Evolutionary conservation across 2,888 invertebrate species (phyloP), one percentile per base, ranked within the genome.

Genomic region (Petrolisthes cinctipes): DNA sequence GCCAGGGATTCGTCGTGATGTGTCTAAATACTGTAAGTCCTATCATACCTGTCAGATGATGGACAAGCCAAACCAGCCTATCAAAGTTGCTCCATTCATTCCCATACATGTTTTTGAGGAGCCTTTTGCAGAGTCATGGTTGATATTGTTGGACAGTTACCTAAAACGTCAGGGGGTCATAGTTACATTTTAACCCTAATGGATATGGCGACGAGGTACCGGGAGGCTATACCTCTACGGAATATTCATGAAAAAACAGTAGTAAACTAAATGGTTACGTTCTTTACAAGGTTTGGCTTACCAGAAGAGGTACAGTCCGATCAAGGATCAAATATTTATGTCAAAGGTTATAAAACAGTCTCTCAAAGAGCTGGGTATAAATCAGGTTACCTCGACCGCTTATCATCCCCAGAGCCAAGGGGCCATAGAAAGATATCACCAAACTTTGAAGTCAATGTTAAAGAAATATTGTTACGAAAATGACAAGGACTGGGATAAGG

Each of bases 351-450:
- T 61, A 20, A 14, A 78, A 23, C 76, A 84, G 73, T 17, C 73
- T 11, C 14, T 76, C 23, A 66, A 76, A 20, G 66, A 61, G 23
- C 11, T 84, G 37, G 57, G 37, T 17, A n/a, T 84, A 5, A 20
- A 57, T 14, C 84, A 84, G 20, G 4, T 73, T n/a, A 51, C 37
- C 0, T 56, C 78, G 11, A 78, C 57, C 7, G 61, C 75, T n/a
- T 86, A 82, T 57, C 86, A 75, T 57, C 73, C 75, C 5, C 23
- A 81, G 20, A 54, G 37, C 4, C 81, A 86, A 57, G 81, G 86
- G 17, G 81, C 75, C 17, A 4, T 82, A n/a, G 82, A 86, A 56
- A 68, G 82, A 5, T 86, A 54, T 17, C 57, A 86, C n/a, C 73
- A 82, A 71, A 75, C 73, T 4, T 37, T 86, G 14, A 73, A 82